Evolutionary conservation across 2,113 vertebrate species (phyloP).

Genomic region (Heptranchias perlo): DNA sequence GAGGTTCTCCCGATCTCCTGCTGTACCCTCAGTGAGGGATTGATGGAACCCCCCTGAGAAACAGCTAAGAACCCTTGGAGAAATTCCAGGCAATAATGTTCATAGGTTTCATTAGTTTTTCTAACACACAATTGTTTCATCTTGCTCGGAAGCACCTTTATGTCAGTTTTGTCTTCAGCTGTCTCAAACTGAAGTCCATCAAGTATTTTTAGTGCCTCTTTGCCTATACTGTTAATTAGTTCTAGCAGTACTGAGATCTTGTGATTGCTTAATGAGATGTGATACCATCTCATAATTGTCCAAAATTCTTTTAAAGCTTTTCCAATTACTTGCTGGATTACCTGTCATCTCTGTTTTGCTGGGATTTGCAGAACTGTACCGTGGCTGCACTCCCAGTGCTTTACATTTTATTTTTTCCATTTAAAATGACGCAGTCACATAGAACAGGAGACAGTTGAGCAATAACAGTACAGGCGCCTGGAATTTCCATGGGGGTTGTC

Average conservation of each 20-base stretch:
- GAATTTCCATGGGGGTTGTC: conserved; percentile 1
- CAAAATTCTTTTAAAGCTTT: conserved; percentile 17
- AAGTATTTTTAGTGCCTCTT: neutral
- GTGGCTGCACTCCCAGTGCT: neutral
- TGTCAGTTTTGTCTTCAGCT: neutral
- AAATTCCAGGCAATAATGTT: neutral
- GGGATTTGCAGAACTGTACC: neutral
- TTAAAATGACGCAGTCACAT: neutral
- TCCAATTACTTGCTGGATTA: conserved; percentile 21
- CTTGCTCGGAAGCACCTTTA: neutral
- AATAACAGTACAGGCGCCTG: conserved; percentile 4
- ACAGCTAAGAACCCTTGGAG: neutral
- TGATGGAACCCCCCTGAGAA: neutral
- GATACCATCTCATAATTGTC: conserved; percentile 27
- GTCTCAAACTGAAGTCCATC: neutral
- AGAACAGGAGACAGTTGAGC: neutral
- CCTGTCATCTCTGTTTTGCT: conserved; percentile 25
- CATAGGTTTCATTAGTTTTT: neutral
- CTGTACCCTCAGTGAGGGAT: neutral
- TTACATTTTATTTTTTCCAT: conserved; percentile 9
- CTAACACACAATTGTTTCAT: neutral
- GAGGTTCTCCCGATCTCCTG: no score
- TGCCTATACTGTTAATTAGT: neutral
- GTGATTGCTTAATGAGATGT: conserved; percentile 4
- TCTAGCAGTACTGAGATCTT: neutral